Conservation (phyloP, 2,888 invertebrate species). For the Therioaphis trifolii region DNA sequence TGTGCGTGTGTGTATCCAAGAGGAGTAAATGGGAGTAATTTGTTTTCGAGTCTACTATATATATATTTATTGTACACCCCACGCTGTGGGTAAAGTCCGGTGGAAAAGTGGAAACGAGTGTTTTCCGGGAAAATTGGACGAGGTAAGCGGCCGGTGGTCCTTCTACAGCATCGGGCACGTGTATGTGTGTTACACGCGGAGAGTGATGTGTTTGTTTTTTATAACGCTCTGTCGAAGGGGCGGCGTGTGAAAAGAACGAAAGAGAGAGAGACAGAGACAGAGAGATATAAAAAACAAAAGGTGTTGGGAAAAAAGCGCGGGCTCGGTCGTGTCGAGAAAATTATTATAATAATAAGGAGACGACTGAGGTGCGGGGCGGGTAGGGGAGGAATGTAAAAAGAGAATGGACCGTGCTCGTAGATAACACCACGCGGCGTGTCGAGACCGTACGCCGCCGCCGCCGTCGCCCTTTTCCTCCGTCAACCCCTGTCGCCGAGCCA, state of each 20-base stretch:
- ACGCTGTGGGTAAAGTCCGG: not conserved
- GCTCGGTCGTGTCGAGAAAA: not conserved
- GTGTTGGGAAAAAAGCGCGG: not conserved
- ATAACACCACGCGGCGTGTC: not conserved
- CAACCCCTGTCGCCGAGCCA: not conserved
- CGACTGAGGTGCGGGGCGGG: not conserved
- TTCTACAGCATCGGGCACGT: not conserved
- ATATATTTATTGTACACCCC: not conserved
- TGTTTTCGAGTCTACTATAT: slow-evolving; percentile 15
- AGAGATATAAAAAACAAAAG: not conserved
- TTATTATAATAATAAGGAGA: slow-evolving; percentile 6
- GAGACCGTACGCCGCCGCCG: too few relatives aligned
- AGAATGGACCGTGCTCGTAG: not conserved
- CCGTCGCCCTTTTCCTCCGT: not conserved
- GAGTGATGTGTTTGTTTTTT: slow-evolving; percentile 12
- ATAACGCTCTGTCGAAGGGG: too few relatives aligned
- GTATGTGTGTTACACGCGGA: not conserved
- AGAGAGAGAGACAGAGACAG: not conserved
- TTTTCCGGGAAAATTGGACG: not conserved
- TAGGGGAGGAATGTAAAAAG: not conserved
- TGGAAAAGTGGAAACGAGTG: not conserved
- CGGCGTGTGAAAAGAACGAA: slow-evolving; percentile 18
- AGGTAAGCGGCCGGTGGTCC: too few relatives aligned
- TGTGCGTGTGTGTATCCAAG: too few relatives aligned
- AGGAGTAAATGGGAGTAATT: slow-evolving; percentile 31